Base-by-base conservation (phyloP, 1,140 invertebrate species). In the Choristoneura fumiferana region DNA sequence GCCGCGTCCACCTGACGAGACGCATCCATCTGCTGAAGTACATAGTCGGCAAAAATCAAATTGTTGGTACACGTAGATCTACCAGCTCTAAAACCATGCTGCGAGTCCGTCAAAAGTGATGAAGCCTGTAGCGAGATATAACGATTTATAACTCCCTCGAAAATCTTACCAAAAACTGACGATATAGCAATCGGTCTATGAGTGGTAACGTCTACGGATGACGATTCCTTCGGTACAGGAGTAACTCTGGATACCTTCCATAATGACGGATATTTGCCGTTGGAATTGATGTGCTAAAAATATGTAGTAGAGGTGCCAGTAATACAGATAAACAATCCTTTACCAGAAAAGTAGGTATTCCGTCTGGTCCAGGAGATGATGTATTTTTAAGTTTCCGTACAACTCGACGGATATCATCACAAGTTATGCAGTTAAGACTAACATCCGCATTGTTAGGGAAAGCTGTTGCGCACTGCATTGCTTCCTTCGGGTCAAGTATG, bases 161-260 rank as follows among this genome's bases (percentile, higher is more conserved):
- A 52, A 12, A 52, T 5, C 15, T 52, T 52, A 33, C 45, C 45
- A 33, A 52, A 52, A 22, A 33, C 45, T 6, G 17, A 52, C 12
- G 15, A 52, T 12, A 52, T 13, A 22, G 45, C 45, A 6, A 52
- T 52, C 9, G 45, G 45, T 12, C 45, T 52, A n/a, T 52, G 18
- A 22, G 6, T 33, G 4, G 17, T 15, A 4, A 52, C 15, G 4
- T 22, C 45, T 3, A 15, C 10, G 4, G 18, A 52, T 22, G 12
- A 1, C n/a, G 8, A 6, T 14, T 15, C 14, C n/a, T 52, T 52
- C 1, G 45, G 45, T 33, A 52, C 15, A 5, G 45, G 45, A 4
- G 22, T 52, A 8, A 52, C 45, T 29, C 45, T 22, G 10, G 45
- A 29, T 2, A 52, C 9, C n/a, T 52, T 52, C 45, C 45, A 52